Conservation (phyloP, 2,888 invertebrate genomes). For the Conchocele bisecta region DNA sequence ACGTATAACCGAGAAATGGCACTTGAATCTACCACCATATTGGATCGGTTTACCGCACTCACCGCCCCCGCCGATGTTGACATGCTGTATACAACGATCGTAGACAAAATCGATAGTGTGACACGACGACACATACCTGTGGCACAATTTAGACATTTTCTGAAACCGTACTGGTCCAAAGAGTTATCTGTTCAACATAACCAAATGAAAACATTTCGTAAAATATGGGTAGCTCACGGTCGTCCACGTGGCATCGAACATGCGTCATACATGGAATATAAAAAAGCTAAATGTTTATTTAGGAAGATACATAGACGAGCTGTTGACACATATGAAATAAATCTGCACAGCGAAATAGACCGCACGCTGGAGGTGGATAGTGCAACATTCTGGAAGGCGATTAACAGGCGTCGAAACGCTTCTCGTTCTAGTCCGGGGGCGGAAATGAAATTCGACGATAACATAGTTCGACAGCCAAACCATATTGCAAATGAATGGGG, state of each 20-base stretch:
- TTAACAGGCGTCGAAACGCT: neutral
- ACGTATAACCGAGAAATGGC: too few species aligned
- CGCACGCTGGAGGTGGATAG: constrained; percentile 10
- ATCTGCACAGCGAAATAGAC: constrained; percentile 5
- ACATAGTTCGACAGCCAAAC: neutral
- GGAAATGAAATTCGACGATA: neutral
- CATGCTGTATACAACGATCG: neutral
- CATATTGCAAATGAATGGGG: constrained; percentile 9
- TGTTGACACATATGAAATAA: neutral
- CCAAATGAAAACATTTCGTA: neutral
- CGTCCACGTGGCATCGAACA: neutral
- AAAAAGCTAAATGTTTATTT: constrained; percentile 9
- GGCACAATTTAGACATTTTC: neutral
- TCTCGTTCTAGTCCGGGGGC: neutral
- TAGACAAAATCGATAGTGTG: neutral
- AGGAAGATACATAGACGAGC: constrained; percentile 2
- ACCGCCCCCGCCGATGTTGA: too few species aligned
- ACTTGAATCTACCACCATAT: too few species aligned
- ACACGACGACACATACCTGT: neutral
- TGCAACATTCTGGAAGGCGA: constrained; percentile 4
- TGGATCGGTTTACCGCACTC: too few species aligned
- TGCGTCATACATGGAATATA: constrained; percentile 5
- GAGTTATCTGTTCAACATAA: neutral
- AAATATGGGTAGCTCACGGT: constrained; percentile 2
- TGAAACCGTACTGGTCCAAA: constrained; percentile 25